phyloP scores from a whole-genome alignment of 30 jellyfish, hydroid and myxozoan genomes.

The Clytia hemisphaerica region DNA sequence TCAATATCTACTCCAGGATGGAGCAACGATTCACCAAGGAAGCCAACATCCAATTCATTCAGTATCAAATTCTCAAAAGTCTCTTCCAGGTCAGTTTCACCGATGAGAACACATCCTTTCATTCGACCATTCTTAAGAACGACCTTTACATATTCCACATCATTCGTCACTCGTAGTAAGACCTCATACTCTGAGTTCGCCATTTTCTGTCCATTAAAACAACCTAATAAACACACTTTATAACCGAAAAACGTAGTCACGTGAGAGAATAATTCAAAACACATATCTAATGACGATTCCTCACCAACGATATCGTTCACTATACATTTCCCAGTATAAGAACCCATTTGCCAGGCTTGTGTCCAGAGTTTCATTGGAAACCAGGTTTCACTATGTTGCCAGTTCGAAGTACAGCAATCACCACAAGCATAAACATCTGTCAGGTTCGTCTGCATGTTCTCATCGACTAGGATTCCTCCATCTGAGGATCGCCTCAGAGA shows the following conservation, averaged over 20 bases:
- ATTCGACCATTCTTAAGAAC: constrained; percentile 59
- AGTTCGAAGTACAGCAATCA: constrained; percentile 55
- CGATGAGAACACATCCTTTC: constrained; percentile 82
- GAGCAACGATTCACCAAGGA: constrained; percentile 52
- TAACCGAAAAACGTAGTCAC: constrained; percentile 83
- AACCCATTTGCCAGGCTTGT: constrained; percentile 94
- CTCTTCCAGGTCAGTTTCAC: constrained; percentile 94
- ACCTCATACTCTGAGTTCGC: constrained; percentile 44
- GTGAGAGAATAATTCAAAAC: constrained; percentile 92
- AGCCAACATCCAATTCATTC: constrained; percentile 73
- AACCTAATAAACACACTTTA: constrained; percentile 74
- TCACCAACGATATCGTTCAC: constrained; percentile 10
- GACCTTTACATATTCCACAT: constrained; percentile 75
- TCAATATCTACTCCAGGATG: constrained; percentile 80
- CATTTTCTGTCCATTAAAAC: constrained; percentile 65
- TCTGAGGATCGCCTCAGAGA: constrained; percentile 37
- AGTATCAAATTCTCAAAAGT: constrained; percentile 81
- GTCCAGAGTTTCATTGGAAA: constrained; percentile 97
- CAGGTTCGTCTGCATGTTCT: constrained; percentile 70
- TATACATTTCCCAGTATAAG: constrained; percentile 74
- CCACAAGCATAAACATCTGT: constrained; percentile 88
- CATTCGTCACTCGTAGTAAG: constrained; percentile 54
- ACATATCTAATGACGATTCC: constrained; percentile 60
- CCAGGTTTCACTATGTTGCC: constrained; percentile 65
- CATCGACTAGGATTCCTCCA: constrained; percentile 77